A percentile compares a stretch with the other conserved stretches of the same genome.
Evolutionary conservation across 2,797 vertebrate genomes (phyloP).

Genomic region (Sparus aurata): DNA sequence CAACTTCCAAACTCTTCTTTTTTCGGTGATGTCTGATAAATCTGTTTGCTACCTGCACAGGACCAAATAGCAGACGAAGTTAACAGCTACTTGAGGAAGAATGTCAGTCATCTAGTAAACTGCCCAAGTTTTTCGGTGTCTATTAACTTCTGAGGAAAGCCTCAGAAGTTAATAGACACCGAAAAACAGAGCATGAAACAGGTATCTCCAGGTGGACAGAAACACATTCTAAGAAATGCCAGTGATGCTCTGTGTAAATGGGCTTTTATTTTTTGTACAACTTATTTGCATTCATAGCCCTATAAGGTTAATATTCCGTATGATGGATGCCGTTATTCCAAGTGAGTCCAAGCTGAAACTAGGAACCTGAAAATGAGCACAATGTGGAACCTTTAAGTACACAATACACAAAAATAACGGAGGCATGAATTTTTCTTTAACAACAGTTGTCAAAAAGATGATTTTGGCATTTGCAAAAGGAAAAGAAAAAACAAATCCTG

Average conservation of each 20-base stretch:
- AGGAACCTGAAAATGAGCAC: too few species aligned
- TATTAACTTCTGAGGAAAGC: too few species aligned
- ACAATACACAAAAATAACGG: not conserved
- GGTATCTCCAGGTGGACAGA: not conserved
- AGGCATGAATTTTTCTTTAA: not conserved
- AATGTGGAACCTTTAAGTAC: not conserved
- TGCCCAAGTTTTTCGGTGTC: too few species aligned
- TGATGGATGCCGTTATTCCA: not conserved
- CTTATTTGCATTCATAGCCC: not conserved
- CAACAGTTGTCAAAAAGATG: not conserved
- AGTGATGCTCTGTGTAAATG: not conserved
- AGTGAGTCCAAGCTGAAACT: too few species aligned
- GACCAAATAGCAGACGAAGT: not conserved
- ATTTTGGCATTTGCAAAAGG: not conserved
- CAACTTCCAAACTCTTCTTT: too few species aligned
- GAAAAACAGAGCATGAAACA: not conserved
- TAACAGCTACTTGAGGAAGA: too few species aligned
- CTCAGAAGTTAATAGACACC: too few species aligned
- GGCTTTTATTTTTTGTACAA: not conserved
- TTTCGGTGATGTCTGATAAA: not conserved
- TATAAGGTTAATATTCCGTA: not conserved
- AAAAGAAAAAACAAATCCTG: not conserved
- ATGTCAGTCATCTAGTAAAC: too few species aligned
- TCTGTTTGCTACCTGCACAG: not conserved
- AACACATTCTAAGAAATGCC: not conserved